Percentiles rank a stretch among this genome's conserved stretches.
Conservation (phyloP, 1,140 invertebrate species). For the Vanessa atalanta region DNA sequence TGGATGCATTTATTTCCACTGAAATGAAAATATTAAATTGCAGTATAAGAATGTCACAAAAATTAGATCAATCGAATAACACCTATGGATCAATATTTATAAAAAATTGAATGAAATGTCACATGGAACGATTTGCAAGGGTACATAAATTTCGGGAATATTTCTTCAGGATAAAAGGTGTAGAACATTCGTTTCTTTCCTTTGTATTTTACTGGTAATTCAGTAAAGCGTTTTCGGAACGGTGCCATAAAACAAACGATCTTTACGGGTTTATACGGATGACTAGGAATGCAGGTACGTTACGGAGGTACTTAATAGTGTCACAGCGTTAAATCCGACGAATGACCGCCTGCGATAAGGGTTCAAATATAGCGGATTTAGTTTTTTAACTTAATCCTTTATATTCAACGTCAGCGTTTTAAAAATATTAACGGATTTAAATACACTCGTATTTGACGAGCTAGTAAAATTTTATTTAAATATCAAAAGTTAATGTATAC, state of each 20-base stretch:
- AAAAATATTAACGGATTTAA: conserved; percentile 22
- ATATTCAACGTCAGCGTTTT: conserved; percentile 16
- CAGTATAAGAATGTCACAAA: not conserved
- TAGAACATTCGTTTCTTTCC: conserved; percentile 37
- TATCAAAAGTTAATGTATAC: not conserved
- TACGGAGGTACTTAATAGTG: conserved; percentile 45
- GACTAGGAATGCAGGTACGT: conserved; percentile 40
- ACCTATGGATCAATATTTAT: not conserved
- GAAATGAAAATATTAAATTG: no score
- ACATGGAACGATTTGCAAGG: not conserved
- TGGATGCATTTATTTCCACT: no score
- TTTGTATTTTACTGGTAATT: conserved; percentile 42
- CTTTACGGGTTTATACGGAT: conserved; percentile 41
- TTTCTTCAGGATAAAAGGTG: conserved; percentile 33
- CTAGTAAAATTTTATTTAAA: not conserved
- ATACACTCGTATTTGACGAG: not conserved
- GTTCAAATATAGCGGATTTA: conserved; percentile 35
- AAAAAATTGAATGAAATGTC: not conserved
- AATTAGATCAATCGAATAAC: not conserved
- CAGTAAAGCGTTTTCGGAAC: conserved; percentile 41
- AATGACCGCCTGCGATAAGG: conserved; percentile 40
- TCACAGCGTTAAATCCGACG: conserved; percentile 42
- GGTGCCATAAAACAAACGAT: conserved; percentile 41
- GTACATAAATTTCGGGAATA: conserved; percentile 24
- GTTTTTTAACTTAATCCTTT: conserved; percentile 33